These are phyloP conservation scores for Danaus plexippus DNA, from an alignment of 1,140 invertebrate species.

Conservation along the genomic window DNA sequence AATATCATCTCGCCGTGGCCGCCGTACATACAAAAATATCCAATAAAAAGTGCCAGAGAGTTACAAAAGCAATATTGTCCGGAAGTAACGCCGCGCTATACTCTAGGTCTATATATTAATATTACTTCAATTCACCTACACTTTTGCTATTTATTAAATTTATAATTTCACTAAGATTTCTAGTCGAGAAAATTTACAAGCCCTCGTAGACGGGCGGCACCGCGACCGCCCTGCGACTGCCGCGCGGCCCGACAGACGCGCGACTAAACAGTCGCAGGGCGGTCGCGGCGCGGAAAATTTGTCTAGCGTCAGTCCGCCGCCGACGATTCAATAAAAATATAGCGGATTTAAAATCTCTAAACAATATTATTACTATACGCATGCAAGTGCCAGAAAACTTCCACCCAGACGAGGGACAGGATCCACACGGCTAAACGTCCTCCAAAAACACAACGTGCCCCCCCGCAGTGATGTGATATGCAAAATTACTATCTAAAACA, in stretches of 20 bases:
- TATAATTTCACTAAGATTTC: conserved; percentile 63
- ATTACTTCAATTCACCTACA: conserved; percentile 66
- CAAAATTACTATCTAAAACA: conserved; percentile 59
- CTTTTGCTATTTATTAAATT: conserved; percentile 52
- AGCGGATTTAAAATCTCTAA: conserved; percentile 43
- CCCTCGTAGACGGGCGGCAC: conserved; percentile 28
- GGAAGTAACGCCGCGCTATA: conserved; percentile 56
- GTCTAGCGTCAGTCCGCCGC: conserved; percentile 43
- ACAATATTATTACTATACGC: conserved; percentile 48
- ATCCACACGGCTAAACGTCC: neutral
- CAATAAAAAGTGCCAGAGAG: conserved; percentile 47
- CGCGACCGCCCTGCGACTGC: conserved; percentile 9
- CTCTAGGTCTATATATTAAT: conserved; percentile 49
- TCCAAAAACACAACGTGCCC: conserved; percentile 34
- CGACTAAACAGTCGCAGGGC: neutral
- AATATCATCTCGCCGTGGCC: neutral
- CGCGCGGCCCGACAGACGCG: too few species aligned
- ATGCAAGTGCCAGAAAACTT: conserved; percentile 50
- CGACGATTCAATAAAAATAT: conserved; percentile 45
- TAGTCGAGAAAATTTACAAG: conserved; percentile 53
- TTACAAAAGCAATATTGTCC: conserved; percentile 59
- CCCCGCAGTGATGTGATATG: conserved; percentile 55
- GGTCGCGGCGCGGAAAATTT: conserved; percentile 37
- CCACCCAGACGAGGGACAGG: conserved; percentile 36
- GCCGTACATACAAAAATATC: conserved; percentile 28